Conservation (phyloP, 2,888 invertebrate species). For the Spisula subtruncata region DNA sequence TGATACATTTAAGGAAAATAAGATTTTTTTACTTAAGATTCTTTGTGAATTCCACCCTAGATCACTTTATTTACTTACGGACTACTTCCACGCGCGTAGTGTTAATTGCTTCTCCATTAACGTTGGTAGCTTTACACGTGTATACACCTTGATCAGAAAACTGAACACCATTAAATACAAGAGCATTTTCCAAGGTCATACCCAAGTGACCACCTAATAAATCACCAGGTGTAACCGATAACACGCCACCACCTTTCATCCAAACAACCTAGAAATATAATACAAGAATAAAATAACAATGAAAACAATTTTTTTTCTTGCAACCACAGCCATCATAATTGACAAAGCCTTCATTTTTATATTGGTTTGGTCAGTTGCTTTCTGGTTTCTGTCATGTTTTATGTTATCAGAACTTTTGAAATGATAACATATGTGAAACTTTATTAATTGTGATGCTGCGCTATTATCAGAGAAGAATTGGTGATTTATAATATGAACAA, state of each 20-base stretch:
- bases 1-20: too few species aligned
- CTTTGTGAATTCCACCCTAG: too few species aligned
- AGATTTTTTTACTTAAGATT: too few species aligned
- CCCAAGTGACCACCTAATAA: slow-evolving; percentile 43
- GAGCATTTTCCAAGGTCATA: slow-evolving; percentile 78
- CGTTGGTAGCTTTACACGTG: slow-evolving; percentile 80
- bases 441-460: too few species aligned
- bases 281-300: not conserved
- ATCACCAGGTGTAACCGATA: slow-evolving; percentile 54
- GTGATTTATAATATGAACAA: too few species aligned
- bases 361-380: too few species aligned
- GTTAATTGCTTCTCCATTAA: slow-evolving; percentile 76
- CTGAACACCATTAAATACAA: slow-evolving; percentile 91
- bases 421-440: too few species aligned
- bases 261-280: slow-evolving; percentile 60
- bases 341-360: too few species aligned
- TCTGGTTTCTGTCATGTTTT: too few species aligned
- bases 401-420: too few species aligned
- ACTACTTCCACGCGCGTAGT: slow-evolving; percentile 74
- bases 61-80: slow-evolving; percentile 69
- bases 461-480: too few species aligned
- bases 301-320: not conserved
- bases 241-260: slow-evolving; percentile 57
- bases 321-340: too few species aligned
- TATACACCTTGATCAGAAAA: slow-evolving; percentile 78